Evolutionary conservation across 92 coral and sea anemone species (phyloP).

Genomic region (Zoanthus gigantus): DNA sequence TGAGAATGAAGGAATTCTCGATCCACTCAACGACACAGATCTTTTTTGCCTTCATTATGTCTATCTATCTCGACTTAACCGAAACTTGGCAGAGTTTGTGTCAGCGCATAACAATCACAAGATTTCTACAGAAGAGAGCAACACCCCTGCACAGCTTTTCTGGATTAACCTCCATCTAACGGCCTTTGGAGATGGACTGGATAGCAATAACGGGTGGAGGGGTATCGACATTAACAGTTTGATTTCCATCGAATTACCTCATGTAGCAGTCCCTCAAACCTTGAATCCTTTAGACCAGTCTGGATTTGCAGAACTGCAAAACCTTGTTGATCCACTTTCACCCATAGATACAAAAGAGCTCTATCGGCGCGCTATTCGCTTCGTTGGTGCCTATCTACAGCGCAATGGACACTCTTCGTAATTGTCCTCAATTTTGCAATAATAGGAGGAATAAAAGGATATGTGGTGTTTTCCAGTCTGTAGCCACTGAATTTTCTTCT

Average conservation of each 20-base stretch:
- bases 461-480: background rate
- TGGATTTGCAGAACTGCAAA: slow-evolving; percentile 46
- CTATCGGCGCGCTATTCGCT: slow-evolving; percentile 45
- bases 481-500: too few relatives aligned
- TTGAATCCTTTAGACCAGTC: slow-evolving; percentile 46
- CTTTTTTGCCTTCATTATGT: slow-evolving; percentile 66
- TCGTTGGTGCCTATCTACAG: slow-evolving; percentile 55
- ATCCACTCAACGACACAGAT: slow-evolving; percentile 61
- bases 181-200: slow-evolving; percentile 31
- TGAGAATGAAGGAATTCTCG: slow-evolving; percentile 52
- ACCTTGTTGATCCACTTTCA: slow-evolving; percentile 58
- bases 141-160: slow-evolving; percentile 63
- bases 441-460: background rate
- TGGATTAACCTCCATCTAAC: slow-evolving; percentile 53
- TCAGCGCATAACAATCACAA: slow-evolving; percentile 68
- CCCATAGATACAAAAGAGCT: slow-evolving; percentile 50
- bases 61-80: slow-evolving; percentile 63
- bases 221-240: slow-evolving; percentile 48
- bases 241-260: slow-evolving; percentile 55
- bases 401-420: background rate
- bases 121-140: slow-evolving; percentile 60
- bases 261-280: slow-evolving; percentile 61
- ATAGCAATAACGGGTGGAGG: slow-evolving; percentile 11
- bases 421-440: background rate
- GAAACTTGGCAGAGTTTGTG: slow-evolving; percentile 53